These are phyloP conservation scores for Pimpla rufipes DNA, from an alignment of 2,888 invertebrate genomes.

Conservation along the genomic window DNA sequence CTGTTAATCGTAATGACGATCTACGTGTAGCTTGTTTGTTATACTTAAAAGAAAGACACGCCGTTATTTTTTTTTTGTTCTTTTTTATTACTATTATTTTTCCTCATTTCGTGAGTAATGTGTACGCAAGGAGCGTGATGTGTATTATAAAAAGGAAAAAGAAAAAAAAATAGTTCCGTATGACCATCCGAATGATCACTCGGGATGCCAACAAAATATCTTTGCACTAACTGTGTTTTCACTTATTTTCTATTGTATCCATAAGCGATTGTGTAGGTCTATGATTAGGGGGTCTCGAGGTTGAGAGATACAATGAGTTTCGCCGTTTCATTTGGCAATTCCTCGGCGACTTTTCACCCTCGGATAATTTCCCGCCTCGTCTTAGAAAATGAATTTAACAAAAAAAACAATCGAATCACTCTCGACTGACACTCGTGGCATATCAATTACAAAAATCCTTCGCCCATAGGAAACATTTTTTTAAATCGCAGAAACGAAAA, in stretches of 20 bases:
- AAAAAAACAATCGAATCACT: constrained; percentile 27
- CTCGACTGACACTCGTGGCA: constrained; percentile 52
- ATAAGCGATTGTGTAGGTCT: constrained; percentile 54
- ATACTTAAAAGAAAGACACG: constrained; percentile 5
- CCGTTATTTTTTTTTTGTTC: constrained; percentile 19
- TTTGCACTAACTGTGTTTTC: constrained; percentile 56
- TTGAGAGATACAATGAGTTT: constrained; percentile 49
- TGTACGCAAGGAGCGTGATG: constrained; percentile 40
- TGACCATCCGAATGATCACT: constrained; percentile 48
- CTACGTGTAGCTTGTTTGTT: constrained; percentile 37
- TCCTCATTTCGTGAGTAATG: constrained; percentile 25
- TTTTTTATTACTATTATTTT: constrained; percentile 39
- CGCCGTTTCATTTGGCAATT: constrained; percentile 62
- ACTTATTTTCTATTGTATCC: constrained; percentile 65
- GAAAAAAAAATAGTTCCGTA: constrained; percentile 25
- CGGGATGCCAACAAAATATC: constrained; percentile 50
- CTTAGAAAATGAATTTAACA: neutral
- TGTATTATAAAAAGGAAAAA: constrained; percentile 22
- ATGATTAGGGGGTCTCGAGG: constrained; percentile 32
- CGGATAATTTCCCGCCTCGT: constrained; percentile 9
- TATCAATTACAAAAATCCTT: constrained; percentile 49
- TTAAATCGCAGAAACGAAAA: constrained; percentile 27
- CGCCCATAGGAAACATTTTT: constrained; percentile 14
- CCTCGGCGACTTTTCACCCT: constrained; percentile 22
- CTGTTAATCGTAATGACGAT: constrained; percentile 33